These are phyloP conservation scores for Esox masquinongy DNA, from an alignment of 2,797 vertebrate genomes.

Conservation along the genomic window DNA sequence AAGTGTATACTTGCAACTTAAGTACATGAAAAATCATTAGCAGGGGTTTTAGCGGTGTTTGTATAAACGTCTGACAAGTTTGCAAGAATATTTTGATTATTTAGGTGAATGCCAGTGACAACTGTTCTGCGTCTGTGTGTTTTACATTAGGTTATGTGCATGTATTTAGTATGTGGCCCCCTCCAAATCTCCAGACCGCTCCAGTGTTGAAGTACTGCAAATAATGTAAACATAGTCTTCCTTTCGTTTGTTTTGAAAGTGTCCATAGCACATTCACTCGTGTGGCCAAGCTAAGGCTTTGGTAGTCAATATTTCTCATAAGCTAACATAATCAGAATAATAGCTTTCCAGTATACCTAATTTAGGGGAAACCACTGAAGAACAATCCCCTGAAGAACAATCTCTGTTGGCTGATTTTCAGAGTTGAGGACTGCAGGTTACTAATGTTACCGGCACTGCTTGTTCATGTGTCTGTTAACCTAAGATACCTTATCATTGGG, in stretches of 20 bases:
- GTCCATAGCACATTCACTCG: not conserved
- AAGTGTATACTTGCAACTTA: not conserved
- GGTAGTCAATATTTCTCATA: conserved; percentile 5
- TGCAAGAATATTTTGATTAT: conserved; percentile 4
- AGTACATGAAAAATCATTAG: conserved; percentile 69
- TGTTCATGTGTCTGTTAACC: conserved; percentile 30
- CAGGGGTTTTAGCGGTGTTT: conserved; percentile 26
- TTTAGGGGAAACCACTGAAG: conserved; percentile 14
- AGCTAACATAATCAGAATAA: conserved; percentile 1
- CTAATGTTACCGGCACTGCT: conserved; percentile 35
- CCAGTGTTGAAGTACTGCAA: not conserved
- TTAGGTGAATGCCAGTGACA: not conserved
- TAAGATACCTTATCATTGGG: not conserved
- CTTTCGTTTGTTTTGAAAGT: not conserved
- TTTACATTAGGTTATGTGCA: not conserved
- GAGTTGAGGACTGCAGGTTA: conserved; percentile 39
- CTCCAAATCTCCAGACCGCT: not conserved
- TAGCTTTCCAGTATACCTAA: conserved; percentile 20
- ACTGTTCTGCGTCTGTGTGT: not conserved
- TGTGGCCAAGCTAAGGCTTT: not conserved
- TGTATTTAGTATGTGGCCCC: not conserved
- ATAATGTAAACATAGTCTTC: not conserved
- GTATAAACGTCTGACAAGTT: conserved; percentile 9
- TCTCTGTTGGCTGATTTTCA: conserved; percentile 40
- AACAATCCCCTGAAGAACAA: conserved; percentile 25